phyloP scores from a whole-genome alignment of 1,140 invertebrate genomes.

The Drosophila takahashii region DNA sequence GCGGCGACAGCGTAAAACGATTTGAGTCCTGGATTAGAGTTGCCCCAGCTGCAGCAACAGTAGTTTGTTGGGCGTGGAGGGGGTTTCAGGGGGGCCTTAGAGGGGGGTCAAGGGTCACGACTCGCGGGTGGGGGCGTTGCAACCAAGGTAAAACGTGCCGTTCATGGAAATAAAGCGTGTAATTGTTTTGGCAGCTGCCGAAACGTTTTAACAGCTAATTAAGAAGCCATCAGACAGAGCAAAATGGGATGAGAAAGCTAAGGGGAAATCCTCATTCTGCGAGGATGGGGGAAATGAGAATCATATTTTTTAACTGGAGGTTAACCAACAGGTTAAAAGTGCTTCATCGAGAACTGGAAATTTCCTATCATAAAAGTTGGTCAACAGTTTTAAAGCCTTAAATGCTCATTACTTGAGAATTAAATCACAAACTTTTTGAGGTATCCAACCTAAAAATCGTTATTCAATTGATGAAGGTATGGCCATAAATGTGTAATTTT shows the following conservation, averaged over 20 bases:
- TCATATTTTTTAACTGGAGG: not conserved
- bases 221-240: constrained; percentile 30
- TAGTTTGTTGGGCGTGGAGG: not conserved
- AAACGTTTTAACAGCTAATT: constrained; percentile 73
- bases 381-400: too few relatives aligned
- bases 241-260: not conserved
- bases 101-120: constrained; percentile 5
- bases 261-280: not conserved
- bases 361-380: too few relatives aligned
- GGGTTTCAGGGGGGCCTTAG: not conserved
- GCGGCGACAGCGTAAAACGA: constrained; percentile 70
- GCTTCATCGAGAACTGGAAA: too few relatives aligned
- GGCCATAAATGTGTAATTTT: not conserved
- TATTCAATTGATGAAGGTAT: too few relatives aligned
- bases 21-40: constrained; percentile 59
- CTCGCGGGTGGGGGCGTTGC: constrained; percentile 10
- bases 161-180: constrained; percentile 65
- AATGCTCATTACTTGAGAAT: too few relatives aligned
- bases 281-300: not conserved
- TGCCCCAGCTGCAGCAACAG: constrained; percentile 20
- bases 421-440: not conserved
- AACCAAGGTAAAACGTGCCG: constrained; percentile 50
- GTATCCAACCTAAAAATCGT: too few relatives aligned
- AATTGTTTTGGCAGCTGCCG: constrained; percentile 66
- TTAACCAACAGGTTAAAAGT: too few relatives aligned